Percentiles rank a stretch among this genome's conserved stretches.
phyloP scores from a whole-genome alignment of 2,113 vertebrate genomes.

The Bostrychus sinensis region DNA sequence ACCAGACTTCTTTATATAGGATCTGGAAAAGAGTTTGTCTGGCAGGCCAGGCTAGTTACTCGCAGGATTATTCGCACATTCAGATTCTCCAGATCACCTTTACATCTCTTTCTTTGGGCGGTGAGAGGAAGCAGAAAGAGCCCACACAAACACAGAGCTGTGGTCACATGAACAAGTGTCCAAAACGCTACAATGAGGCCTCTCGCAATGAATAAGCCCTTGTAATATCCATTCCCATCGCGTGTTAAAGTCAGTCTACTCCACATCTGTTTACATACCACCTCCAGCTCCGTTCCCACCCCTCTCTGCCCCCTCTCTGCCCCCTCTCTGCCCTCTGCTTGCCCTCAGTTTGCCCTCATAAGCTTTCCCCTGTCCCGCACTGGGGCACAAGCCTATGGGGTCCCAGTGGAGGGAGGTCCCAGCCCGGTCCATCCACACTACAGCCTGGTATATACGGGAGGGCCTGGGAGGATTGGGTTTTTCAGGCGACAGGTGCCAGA shows the following conservation, averaged over 20 bases:
- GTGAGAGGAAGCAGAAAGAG: too few species aligned
- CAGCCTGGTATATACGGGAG: conserved; percentile 66
- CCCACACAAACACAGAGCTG: too few species aligned
- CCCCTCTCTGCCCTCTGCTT: conserved; percentile 24
- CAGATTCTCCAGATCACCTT: too few species aligned
- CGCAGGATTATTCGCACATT: too few species aligned
- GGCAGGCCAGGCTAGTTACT: too few species aligned
- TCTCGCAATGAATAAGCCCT: background rate
- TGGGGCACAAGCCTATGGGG: conserved; percentile 37
- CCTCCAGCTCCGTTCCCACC: conserved; percentile 8
- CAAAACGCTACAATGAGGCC: background rate
- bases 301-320: conserved; percentile 36
- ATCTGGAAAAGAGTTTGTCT: too few species aligned
- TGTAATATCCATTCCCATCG: background rate
- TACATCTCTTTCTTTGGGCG: too few species aligned
- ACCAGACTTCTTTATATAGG: too few species aligned
- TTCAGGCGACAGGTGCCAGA: conserved; percentile 78
- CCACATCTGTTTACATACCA: conserved; percentile 34
- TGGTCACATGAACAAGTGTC: background rate
- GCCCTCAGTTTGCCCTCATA: conserved; percentile 54
- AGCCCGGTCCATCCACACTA: conserved; percentile 63
- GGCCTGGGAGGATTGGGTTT: conserved; percentile 55
- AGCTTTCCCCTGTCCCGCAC: conserved; percentile 33
- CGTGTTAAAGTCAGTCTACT: background rate
- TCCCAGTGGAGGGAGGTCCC: conserved; percentile 52